These are phyloP conservation scores for Macropis europaea DNA, from an alignment of 2,888 invertebrate genomes.

Conservation along the genomic window DNA sequence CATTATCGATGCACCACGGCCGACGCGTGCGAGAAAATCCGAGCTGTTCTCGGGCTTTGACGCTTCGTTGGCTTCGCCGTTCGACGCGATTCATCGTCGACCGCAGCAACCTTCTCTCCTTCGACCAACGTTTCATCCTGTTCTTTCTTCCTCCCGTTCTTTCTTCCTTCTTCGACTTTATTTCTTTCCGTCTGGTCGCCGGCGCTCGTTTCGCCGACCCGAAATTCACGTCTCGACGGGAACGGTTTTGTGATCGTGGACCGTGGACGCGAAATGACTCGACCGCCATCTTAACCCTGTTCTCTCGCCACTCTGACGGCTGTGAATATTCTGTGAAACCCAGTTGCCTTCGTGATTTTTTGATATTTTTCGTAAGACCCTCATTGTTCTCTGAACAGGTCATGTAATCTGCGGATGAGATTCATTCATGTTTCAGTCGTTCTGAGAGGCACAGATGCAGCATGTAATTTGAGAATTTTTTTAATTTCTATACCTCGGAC, in stretches of 20 bases:
- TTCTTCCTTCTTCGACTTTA: too few relatives aligned
- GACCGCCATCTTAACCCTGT: conserved; percentile 9
- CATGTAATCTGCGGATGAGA: too few relatives aligned
- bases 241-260: background rate
- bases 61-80: conserved; percentile 49
- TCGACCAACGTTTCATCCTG: conserved; percentile 11
- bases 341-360: too few relatives aligned
- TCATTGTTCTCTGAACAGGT: too few relatives aligned
- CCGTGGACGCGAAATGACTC: conserved; percentile 18
- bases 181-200: too few relatives aligned
- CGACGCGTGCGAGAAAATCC: conserved; percentile 33
- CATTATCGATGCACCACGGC: conserved; percentile 33
- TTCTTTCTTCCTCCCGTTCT: background rate
- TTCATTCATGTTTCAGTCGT: too few relatives aligned
- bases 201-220: background rate
- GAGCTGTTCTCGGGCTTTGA: conserved; percentile 38
- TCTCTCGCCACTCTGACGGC: too few relatives aligned
- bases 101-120: conserved; percentile 39
- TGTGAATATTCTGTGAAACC: too few relatives aligned
- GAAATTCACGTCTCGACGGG: conserved; percentile 18
- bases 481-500: too few relatives aligned
- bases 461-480: too few relatives aligned
- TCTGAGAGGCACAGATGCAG: too few relatives aligned
- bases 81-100: conserved; percentile 33
- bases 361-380: too few relatives aligned